phyloP scores from a whole-genome alignment of 2,797 vertebrate genomes.

The Onychomys arenicola region DNA sequence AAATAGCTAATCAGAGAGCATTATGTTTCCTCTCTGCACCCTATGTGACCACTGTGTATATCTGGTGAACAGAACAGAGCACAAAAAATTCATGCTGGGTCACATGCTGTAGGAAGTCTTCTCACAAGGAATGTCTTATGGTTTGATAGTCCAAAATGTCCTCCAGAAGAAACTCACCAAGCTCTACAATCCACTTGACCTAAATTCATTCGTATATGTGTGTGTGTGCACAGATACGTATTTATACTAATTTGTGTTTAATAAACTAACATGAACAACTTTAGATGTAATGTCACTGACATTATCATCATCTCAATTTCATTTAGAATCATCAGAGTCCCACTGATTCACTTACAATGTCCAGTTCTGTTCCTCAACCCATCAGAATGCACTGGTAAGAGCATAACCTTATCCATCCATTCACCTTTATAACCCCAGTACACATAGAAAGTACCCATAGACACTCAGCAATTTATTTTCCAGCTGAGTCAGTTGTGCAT shows the following conservation, averaged over 20 bases:
- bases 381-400: neutral
- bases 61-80: neutral
- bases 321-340: neutral
- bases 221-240: neutral
- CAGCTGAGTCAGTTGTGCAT: neutral
- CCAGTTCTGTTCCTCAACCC: neutral
- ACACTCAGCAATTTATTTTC: neutral
- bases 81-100: neutral
- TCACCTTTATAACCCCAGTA: neutral
- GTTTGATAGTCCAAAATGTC: neutral
- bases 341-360: neutral
- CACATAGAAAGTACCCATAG: neutral
- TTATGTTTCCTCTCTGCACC: constrained; percentile 47
- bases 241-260: neutral
- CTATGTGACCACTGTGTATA: neutral
- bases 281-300: neutral
- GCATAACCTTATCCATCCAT: neutral
- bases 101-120: neutral
- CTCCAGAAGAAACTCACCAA: neutral
- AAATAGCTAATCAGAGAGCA: neutral
- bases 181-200: neutral
- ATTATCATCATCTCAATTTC: neutral
- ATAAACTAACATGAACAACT: neutral
- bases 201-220: neutral
- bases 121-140: neutral